These are phyloP conservation scores for Crematogaster levior DNA, from an alignment of 2,888 invertebrate genomes.

Conservation along the genomic window DNA sequence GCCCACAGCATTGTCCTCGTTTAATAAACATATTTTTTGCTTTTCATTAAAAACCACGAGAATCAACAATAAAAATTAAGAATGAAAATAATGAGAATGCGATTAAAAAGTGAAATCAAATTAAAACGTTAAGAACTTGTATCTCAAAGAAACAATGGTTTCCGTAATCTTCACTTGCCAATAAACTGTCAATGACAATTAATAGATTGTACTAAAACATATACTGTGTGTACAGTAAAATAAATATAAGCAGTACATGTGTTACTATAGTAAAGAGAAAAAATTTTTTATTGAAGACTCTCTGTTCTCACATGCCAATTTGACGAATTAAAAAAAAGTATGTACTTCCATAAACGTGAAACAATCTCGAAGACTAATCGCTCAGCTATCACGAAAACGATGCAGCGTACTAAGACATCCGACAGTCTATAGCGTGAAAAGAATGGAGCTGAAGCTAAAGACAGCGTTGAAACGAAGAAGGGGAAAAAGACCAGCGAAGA, in stretches of 20 bases:
- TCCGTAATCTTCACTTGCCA: background rate
- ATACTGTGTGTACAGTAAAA: background rate
- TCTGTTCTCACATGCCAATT: background rate
- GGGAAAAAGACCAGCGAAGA: conserved; percentile 19
- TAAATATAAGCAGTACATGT: background rate
- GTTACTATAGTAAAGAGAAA: background rate
- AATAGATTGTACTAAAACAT: background rate
- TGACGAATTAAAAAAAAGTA: background rate
- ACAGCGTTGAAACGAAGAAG: conserved; percentile 37
- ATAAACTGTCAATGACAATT: background rate
- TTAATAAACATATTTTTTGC: conserved; percentile 18
- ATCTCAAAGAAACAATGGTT: background rate
- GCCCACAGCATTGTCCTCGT: background rate
- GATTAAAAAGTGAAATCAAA: background rate
- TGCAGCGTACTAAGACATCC: conserved; percentile 3
- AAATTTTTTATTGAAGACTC: background rate
- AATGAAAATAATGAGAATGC: background rate
- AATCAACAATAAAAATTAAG: background rate
- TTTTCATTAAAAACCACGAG: background rate
- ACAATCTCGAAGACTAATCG: conserved; percentile 20
- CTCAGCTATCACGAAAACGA: conserved; percentile 6
- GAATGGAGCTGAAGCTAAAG: conserved; percentile 55
- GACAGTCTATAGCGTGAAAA: background rate
- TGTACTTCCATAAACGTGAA: background rate
- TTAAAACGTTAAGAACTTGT: background rate